A percentile compares a stretch with the other conserved stretches of the same genome.
Evolutionary conservation across 2,113 vertebrate genomes (phyloP).

Genomic region (Gymnobelideus leadbeateri): DNA sequence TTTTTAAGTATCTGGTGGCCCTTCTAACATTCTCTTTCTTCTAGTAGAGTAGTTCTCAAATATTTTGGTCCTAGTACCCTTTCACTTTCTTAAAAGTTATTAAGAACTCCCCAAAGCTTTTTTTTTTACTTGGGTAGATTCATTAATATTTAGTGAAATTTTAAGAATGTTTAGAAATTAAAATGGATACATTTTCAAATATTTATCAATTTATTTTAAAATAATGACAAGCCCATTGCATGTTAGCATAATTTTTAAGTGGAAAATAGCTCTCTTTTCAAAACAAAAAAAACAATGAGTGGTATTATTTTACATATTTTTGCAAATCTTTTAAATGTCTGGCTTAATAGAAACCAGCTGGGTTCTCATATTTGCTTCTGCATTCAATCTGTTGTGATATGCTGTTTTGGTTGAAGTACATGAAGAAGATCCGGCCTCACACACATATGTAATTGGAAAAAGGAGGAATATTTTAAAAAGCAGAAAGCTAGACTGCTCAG

Average conservation of each 20-base stretch:
- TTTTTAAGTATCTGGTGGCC: background rate
- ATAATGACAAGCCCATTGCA: background rate
- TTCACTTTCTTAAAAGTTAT: background rate
- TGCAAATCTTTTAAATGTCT: background rate
- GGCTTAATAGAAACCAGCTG: background rate
- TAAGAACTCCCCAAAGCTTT: background rate
- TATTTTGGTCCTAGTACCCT: background rate
- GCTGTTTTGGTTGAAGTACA: background rate
- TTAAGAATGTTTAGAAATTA: background rate
- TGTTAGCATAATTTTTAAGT: background rate
- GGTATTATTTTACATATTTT: background rate
- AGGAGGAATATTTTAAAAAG: background rate
- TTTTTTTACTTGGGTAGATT: background rate
- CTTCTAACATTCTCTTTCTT: background rate
- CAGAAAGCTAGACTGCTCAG: background rate
- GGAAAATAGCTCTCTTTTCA: background rate
- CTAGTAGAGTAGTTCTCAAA: background rate
- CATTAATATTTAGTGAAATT: background rate
- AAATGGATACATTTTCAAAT: background rate
- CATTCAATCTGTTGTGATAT: background rate
- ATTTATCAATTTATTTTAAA: background rate
- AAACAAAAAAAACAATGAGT: background rate
- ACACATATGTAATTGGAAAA: background rate
- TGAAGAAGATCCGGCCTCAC: background rate
- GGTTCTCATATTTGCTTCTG: background rate